These are phyloP conservation scores for Anastrepha obliqua DNA, from an alignment of 1,140 invertebrate species.

Conservation along the genomic window DNA sequence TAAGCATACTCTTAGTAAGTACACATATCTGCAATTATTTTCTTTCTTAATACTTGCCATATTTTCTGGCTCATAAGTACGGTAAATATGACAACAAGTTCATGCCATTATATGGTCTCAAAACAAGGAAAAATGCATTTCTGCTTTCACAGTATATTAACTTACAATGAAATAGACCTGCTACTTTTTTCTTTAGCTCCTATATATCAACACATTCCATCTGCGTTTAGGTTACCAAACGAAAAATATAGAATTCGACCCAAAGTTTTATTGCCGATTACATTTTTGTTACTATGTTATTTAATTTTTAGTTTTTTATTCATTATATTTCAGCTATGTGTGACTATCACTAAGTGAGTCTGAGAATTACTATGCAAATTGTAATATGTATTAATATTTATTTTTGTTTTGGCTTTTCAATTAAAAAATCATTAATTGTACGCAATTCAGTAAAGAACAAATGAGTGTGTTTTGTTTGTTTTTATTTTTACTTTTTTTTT, in stretches of 20 bases:
- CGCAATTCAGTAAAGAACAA: conserved; percentile 9
- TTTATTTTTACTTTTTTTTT: not conserved
- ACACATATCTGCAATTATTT: too few relatives aligned
- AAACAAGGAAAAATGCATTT: too few relatives aligned
- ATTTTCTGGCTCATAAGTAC: too few relatives aligned
- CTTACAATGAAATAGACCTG: too few relatives aligned
- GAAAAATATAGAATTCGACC: conserved; percentile 49
- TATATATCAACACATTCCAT: too few relatives aligned
- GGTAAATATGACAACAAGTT: too few relatives aligned
- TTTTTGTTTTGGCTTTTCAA: conserved; percentile 5
- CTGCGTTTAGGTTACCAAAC: not conserved
- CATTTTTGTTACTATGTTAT: not conserved
- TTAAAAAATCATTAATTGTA: not conserved
- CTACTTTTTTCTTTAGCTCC: too few relatives aligned
- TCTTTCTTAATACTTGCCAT: too few relatives aligned
- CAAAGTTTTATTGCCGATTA: not conserved
- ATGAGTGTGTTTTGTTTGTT: conserved; percentile 19
- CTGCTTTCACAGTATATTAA: too few relatives aligned
- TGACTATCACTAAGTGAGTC: conserved; percentile 52
- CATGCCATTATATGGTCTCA: too few relatives aligned
- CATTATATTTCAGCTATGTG: conserved; percentile 11
- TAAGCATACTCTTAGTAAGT: too few relatives aligned
- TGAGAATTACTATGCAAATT: conserved; percentile 57
- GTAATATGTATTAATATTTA: conserved; percentile 51
- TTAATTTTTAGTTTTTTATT: not conserved